Conservation (phyloP, 1,140 invertebrate species). For the Agrilus planipennis region DNA sequence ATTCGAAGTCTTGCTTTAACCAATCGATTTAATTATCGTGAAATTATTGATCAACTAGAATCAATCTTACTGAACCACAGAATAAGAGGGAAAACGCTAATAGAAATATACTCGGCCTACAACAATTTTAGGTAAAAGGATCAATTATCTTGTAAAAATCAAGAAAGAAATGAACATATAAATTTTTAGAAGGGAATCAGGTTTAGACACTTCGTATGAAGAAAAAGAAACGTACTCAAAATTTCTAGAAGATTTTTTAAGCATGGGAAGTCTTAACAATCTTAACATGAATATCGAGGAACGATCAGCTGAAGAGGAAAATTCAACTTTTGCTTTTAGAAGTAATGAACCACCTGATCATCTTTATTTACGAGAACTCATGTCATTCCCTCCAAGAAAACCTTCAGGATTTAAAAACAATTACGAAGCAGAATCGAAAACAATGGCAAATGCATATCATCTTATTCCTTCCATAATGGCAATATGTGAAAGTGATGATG, state of each 20-base stretch:
- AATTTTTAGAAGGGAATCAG: too few relatives aligned
- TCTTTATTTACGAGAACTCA: neutral
- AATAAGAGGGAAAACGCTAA: slow-evolving; percentile 18
- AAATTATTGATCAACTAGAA: slow-evolving; percentile 17
- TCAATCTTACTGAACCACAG: slow-evolving; percentile 15
- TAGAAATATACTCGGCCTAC: too few relatives aligned
- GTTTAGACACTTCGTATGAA: neutral
- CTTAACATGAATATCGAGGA: neutral
- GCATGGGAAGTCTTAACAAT: slow-evolving; percentile 2
- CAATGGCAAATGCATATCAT: slow-evolving; percentile 11
- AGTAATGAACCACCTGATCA: neutral
- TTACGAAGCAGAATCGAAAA: slow-evolving; percentile 6
- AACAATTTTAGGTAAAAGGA: too few relatives aligned
- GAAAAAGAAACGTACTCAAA: neutral
- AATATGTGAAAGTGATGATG: slow-evolving; percentile 7
- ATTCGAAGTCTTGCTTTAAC: too few relatives aligned
- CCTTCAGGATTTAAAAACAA: slow-evolving; percentile 1
- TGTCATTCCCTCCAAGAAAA: neutral
- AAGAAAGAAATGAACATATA: too few relatives aligned
- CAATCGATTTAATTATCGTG: too few relatives aligned
- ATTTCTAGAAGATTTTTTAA: neutral
- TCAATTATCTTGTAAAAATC: too few relatives aligned
- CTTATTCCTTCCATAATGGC: slow-evolving; percentile 7
- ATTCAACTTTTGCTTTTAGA: neutral
- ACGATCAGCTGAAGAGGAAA: neutral